phyloP scores from a whole-genome alignment of 2,797 vertebrate genomes.

The Tragopan temminckii region DNA sequence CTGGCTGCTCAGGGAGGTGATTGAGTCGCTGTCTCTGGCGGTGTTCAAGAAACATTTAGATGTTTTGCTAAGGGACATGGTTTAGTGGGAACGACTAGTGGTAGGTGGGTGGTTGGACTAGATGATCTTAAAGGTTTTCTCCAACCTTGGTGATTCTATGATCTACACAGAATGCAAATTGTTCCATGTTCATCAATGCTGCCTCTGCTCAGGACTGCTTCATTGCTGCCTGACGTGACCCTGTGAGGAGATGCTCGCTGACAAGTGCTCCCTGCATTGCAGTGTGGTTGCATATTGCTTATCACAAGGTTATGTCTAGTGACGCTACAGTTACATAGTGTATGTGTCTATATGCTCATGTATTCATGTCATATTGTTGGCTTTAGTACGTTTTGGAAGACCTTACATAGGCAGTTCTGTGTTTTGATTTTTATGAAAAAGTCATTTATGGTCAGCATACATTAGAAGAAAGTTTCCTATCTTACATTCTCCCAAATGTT shows the following conservation, averaged over 20 bases:
- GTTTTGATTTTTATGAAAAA: neutral
- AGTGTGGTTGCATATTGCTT: neutral
- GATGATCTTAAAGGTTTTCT: no score
- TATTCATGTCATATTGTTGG: neutral
- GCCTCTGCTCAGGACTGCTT: neutral
- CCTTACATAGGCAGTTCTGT: neutral
- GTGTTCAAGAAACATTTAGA: no score
- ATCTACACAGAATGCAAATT: neutral
- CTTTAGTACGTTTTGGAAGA: neutral
- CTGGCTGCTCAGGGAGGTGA: no score
- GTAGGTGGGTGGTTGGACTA: no score
- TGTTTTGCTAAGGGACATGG: no score
- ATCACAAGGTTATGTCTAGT: neutral
- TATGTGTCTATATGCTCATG: neutral
- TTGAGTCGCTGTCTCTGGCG: no score
- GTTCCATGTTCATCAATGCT: neutral
- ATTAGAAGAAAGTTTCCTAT: neutral
- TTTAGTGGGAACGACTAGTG: no score
- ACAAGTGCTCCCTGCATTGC: fast-evolving
- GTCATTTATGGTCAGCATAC: neutral
- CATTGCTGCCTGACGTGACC: fast-evolving
- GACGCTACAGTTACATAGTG: neutral
- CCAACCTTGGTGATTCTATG: no score
- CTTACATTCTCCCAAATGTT: neutral
- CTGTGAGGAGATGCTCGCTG: neutral